These are phyloP conservation scores for Sebastes minor DNA, from an alignment of 2,797 vertebrate species.

Conservation along the genomic window DNA sequence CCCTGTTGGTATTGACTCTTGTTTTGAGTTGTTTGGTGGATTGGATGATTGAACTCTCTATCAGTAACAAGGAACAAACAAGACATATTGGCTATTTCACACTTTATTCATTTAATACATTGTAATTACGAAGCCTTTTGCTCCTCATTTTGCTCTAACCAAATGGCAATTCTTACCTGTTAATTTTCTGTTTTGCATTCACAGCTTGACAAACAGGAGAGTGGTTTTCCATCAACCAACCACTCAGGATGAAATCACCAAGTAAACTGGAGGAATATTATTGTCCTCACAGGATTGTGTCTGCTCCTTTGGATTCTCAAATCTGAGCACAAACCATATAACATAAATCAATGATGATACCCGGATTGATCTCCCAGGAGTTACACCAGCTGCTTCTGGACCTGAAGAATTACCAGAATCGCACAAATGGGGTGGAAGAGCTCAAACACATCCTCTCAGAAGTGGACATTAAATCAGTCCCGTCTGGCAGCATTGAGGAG, in stretches of 20 bases:
- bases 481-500: slow-evolving; percentile 77
- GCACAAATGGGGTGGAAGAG: slow-evolving; percentile 88
- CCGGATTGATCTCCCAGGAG: slow-evolving; percentile 88
- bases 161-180: background rate
- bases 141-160: background rate
- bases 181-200: slow-evolving; percentile 32
- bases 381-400: slow-evolving; percentile 89
- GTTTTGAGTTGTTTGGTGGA: no score
- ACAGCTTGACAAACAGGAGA: slow-evolving; percentile 52
- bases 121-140: background rate
- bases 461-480: slow-evolving; percentile 73
- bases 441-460: slow-evolving; percentile 83
- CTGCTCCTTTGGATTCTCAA: slow-evolving; percentile 49
- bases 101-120: no score
- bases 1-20: no score
- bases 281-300: slow-evolving; percentile 56
- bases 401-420: slow-evolving; percentile 87
- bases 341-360: slow-evolving; percentile 79
- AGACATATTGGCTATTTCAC: no score
- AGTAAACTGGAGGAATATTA: slow-evolving; percentile 53
- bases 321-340: slow-evolving; percentile 57
- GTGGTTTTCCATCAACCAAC: slow-evolving; percentile 43
- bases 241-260: slow-evolving; percentile 63
- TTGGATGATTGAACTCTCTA: no score
- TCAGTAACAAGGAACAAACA: no score